A percentile compares a stretch with the other conserved stretches of the same genome.
Evolutionary conservation across 2,888 invertebrate genomes (phyloP).

Genomic region (Cyclophora albipunctata): DNA sequence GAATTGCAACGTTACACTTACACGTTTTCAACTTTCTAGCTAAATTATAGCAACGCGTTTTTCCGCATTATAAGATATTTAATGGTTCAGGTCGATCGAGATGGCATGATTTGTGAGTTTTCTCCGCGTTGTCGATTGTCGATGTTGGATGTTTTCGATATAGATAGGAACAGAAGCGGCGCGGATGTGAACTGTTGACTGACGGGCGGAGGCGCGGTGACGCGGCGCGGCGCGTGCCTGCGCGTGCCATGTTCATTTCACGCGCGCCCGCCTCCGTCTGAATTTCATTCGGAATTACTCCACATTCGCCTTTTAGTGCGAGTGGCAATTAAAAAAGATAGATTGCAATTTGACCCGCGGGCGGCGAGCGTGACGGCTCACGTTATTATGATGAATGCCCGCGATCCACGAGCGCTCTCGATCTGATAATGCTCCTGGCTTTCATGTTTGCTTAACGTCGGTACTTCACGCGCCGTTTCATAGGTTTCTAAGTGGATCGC

Average conservation of each 20-base stretch:
- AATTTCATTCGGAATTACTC: slow-evolving; percentile 52
- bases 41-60: slow-evolving; percentile 33
- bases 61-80: slow-evolving; percentile 22
- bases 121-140: slow-evolving; percentile 40
- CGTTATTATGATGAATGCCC: slow-evolving; percentile 68
- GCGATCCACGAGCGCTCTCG: slow-evolving; percentile 48
- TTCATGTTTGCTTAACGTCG: slow-evolving; percentile 57
- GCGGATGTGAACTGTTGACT: slow-evolving; percentile 58
- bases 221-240: slow-evolving; percentile 25
- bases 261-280: slow-evolving; percentile 57
- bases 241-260: slow-evolving; percentile 47
- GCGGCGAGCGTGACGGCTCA: slow-evolving; percentile 57
- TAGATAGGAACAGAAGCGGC: slow-evolving; percentile 52
- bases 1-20: slow-evolving; percentile 51
- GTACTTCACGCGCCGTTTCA: slow-evolving; percentile 41
- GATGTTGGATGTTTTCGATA: slow-evolving; percentile 26
- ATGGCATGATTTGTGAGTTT: slow-evolving; percentile 36
- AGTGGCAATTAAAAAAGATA: slow-evolving; percentile 70
- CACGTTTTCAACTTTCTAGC: slow-evolving; percentile 48
- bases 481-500: slow-evolving; percentile 50
- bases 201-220: slow-evolving; percentile 26
- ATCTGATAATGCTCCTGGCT: slow-evolving; percentile 58
- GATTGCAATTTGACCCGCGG: slow-evolving; percentile 68
- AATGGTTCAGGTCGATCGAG: slow-evolving; percentile 23
- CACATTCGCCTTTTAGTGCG: slow-evolving; percentile 55